Evolutionary conservation across 2,888 invertebrate genomes (phyloP), one percentile per base, ranked within the genome.

Genomic region (Aproaerema taeniolella): DNA sequence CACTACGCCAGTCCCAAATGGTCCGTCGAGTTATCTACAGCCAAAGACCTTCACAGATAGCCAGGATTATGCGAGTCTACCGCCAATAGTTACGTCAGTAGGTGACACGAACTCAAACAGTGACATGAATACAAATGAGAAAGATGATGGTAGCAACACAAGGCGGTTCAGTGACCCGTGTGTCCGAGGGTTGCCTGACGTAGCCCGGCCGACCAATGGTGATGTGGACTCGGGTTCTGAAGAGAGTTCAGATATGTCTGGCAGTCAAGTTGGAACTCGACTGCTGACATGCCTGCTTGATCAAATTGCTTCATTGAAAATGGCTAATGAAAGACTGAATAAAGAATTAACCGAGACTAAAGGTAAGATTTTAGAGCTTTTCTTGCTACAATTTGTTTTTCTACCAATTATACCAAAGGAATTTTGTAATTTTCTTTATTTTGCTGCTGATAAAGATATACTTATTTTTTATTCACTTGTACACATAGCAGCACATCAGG

Each of bases 311-410:
- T 70, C 90, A 39, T 66, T 94, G 53, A 93, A 92, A 64, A 90
- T 92, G 53, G 88, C 89, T 41, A 94, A 94, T 74, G 89, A 91
- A 53, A 92, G 91, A 82, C 88, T 94, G 61, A 92, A 89, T 59
- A 90, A 91, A 66, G 93, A 94, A 66, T 87, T 94, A 54, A 89
- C 90, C 59, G 92, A 93, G 58, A 90, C 93, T 42, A 91, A 91
- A 87, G 90, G 92, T 86, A 85, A 75, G 69, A 41, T 11, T 16
- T 30, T 13, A n/a, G n/a, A n/a, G n/a, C n/a, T n/a, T n/a, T n/a
- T n/a, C n/a, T n/a, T n/a, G n/a, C n/a, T n/a, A 28, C 28, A 28
- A 13, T 28, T 28, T 12, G 8, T 11, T 12, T 28, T n/a, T 29
- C 13, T 29, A 29, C 29, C 3, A 1, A n/a, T n/a, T n/a, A n/a